Percentiles rank a stretch among this genome's conserved stretches.
These are phyloP conservation scores for Quiscalus mexicanus DNA, from an alignment of 2,113 vertebrate species.

Conservation along the genomic window DNA sequence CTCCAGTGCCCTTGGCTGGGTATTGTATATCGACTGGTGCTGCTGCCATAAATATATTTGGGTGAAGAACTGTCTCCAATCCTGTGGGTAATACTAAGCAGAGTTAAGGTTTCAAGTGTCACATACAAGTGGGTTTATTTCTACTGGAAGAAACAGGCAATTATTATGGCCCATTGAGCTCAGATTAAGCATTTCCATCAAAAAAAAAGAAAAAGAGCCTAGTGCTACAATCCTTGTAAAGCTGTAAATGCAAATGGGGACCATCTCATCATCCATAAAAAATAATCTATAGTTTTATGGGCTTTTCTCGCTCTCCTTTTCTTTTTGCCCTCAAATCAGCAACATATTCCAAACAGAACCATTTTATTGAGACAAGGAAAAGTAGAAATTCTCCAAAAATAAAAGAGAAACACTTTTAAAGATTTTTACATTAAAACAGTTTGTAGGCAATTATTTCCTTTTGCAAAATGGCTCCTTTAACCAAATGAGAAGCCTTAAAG, in stretches of 20 bases:
- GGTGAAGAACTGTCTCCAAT: slow-evolving; percentile 30
- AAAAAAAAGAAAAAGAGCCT: background rate
- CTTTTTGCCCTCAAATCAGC: background rate
- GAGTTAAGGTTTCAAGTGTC: slow-evolving; percentile 54
- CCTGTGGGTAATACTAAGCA: background rate
- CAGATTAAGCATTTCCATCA: slow-evolving; percentile 60
- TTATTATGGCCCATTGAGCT: slow-evolving; percentile 62
- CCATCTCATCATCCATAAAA: slow-evolving; percentile 31
- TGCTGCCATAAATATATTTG: slow-evolving; percentile 54
- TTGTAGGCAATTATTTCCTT: background rate
- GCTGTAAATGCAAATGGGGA: slow-evolving; percentile 51
- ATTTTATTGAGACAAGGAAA: background rate
- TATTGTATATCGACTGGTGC: slow-evolving; percentile 26
- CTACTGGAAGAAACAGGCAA: slow-evolving; percentile 52
- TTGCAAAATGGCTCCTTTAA: background rate
- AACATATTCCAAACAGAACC: background rate
- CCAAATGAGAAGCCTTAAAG: background rate
- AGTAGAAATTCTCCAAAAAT: background rate
- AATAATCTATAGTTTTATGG: slow-evolving; percentile 17
- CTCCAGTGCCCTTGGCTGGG: slow-evolving; percentile 13
- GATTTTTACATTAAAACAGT: background rate
- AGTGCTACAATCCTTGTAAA: slow-evolving; percentile 47
- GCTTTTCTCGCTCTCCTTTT: background rate
- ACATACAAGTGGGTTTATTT: slow-evolving; percentile 51
- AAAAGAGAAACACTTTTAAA: background rate